Percentiles rank a stretch among this genome's conserved stretches.
Evolutionary conservation across 1,140 invertebrate genomes (phyloP).

Genomic region (Danaus melanippus): DNA sequence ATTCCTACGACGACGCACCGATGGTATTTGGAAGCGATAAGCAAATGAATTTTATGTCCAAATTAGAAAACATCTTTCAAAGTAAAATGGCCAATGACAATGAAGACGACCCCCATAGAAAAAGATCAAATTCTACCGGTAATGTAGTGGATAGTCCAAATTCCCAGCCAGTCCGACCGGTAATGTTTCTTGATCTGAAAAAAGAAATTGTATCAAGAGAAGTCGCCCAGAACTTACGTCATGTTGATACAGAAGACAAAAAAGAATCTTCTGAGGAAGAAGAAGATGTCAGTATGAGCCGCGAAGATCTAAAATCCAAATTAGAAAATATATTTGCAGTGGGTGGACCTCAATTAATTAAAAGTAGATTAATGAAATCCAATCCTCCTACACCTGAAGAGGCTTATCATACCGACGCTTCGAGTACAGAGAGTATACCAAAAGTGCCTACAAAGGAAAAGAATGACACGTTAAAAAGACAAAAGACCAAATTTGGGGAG

Average conservation of each 20-base stretch:
- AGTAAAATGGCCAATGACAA: slow-evolving; percentile 38
- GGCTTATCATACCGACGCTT: slow-evolving; percentile 44
- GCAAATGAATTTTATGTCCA: slow-evolving; percentile 58
- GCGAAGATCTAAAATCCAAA: slow-evolving; percentile 54
- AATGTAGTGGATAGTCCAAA: slow-evolving; percentile 38
- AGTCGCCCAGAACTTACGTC: slow-evolving; percentile 32
- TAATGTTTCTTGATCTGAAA: slow-evolving; percentile 44
- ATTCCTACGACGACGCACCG: slow-evolving; percentile 41
- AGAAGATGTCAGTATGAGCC: slow-evolving; percentile 43
- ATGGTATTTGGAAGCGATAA: slow-evolving; percentile 60
- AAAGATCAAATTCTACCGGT: slow-evolving; percentile 50
- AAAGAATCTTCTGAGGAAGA: slow-evolving; percentile 24
- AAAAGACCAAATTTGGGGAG: slow-evolving; percentile 54
- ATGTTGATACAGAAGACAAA: slow-evolving; percentile 28
- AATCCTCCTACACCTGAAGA: slow-evolving; percentile 59
- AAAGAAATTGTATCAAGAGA: slow-evolving; percentile 44
- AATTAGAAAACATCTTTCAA: slow-evolving; percentile 53
- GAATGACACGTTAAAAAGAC: slow-evolving; percentile 55
- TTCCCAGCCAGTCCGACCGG: slow-evolving; percentile 31
- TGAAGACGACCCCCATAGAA: slow-evolving; percentile 40
- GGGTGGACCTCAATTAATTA: slow-evolving; percentile 46
- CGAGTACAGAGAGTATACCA: slow-evolving; percentile 47
- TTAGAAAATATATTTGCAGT: slow-evolving; percentile 53
- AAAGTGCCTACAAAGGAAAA: slow-evolving; percentile 52
- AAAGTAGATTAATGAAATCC: slow-evolving; percentile 49